Evolutionary conservation across 2,888 invertebrate species (phyloP).

Genomic region (Drosophila buzzatii): DNA sequence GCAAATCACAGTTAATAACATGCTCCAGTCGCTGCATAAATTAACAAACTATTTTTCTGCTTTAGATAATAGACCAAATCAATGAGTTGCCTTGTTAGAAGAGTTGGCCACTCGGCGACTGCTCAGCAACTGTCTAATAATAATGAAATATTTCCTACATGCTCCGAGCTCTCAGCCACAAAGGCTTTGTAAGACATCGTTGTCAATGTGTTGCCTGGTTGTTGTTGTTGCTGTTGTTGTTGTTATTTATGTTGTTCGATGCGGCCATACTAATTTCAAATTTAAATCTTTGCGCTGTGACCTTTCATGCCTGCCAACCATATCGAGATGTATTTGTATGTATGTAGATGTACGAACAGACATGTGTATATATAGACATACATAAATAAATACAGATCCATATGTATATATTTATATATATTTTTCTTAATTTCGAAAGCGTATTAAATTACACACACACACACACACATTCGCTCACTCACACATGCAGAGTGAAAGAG

Average conservation of each 20-base stretch:
- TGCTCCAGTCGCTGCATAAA: slow-evolving; percentile 61
- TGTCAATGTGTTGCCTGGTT: slow-evolving; percentile 29
- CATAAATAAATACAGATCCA: slow-evolving; percentile 24
- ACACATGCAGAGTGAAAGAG: neutral
- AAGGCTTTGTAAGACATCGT: slow-evolving; percentile 42
- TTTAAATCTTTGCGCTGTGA: slow-evolving; percentile 78
- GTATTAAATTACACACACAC: slow-evolving; percentile 76
- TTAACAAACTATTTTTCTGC: slow-evolving; percentile 40
- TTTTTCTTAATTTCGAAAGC: slow-evolving; percentile 80
- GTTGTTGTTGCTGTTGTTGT: slow-evolving; percentile 23
- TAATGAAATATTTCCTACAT: slow-evolving; percentile 78
- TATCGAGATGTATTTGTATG: slow-evolving; percentile 40
- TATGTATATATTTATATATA: slow-evolving; percentile 36
- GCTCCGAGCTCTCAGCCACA: slow-evolving; percentile 35
- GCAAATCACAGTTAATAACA: slow-evolving; percentile 72
- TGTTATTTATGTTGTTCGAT: slow-evolving; percentile 63
- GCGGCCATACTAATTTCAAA: slow-evolving; percentile 73
- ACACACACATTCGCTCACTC: slow-evolving; percentile 50
- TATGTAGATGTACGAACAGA: slow-evolving; percentile 4
- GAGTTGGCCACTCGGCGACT: slow-evolving; percentile 31
- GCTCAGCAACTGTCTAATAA: slow-evolving; percentile 79
- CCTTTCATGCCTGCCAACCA: slow-evolving; percentile 72
- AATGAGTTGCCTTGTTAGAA: slow-evolving; percentile 59
- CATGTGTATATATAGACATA: slow-evolving; percentile 17
- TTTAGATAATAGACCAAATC: slow-evolving; percentile 45